Base-by-base conservation (phyloP, 2,113 vertebrate species). In the Stigmatopora argus region DNA sequence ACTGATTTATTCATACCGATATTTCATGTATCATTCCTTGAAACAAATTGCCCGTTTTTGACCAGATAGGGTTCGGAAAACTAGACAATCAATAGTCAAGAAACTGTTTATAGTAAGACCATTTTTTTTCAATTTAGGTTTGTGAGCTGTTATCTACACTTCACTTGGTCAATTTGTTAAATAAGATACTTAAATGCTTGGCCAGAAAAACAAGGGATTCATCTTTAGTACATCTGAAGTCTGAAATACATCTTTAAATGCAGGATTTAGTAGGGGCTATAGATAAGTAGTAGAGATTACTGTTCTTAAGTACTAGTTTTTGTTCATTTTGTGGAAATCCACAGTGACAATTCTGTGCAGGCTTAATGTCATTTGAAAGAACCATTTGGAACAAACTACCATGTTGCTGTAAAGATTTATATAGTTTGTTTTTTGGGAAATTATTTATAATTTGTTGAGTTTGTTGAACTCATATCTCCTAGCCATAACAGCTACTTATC, bases 31-130 rank as follows among this genome's bases (percentile, higher is more conserved):
- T 14, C 7, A 7, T 51, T 51, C 18, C 18, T n/a, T n/a, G 48
- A 31, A 15, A 4, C 26, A 15, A 75, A 72, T 26, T 41, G 62
- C 70, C 34, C 49, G 12, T 48, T 73, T 41, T 35, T 72, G 64
- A 79, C 64, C 62, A 73, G 66, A 82, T 70, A 64, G 75, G 49
- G 64, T 38, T 63, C 58, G 59, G 53, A 52, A 67, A 71, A 68
- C 53, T 66, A 7, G 9, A 15, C 13, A 1, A 21, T 60, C 49
- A 45, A 60, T 66, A 26, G 35, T 38, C 38, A 6, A 31, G 26
- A 31, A 3, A 31, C 26, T 31, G 26, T 31, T 31, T 31, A 31
- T 31, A 31, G 26, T 31, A 31, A 31, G 26, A 31, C 26, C 26
- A 31, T 2, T 31, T 31, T 31, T 31, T 31, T 31, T 31, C 66